Evolutionary conservation across 2,888 invertebrate species (phyloP).

Genomic region (Macrophya annulata): DNA sequence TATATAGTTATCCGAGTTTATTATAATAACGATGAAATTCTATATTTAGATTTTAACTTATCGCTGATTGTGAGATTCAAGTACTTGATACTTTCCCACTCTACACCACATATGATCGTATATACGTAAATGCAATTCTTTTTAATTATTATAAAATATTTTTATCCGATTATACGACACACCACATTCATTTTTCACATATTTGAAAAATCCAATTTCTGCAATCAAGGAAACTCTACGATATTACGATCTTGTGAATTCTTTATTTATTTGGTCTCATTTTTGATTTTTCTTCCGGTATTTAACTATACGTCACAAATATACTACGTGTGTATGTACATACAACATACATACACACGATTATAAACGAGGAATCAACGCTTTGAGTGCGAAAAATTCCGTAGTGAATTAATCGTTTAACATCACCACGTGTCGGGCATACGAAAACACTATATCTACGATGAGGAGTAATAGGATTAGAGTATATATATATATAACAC

Average conservation of each 20-base stretch:
- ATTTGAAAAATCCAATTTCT: not conserved
- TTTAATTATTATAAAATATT: not conserved
- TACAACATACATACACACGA: no score
- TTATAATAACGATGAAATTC: slow-evolving; percentile 3
- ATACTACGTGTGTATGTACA: no score
- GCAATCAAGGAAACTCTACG: not conserved
- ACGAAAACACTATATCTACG: slow-evolving; percentile 58
- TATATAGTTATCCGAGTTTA: not conserved
- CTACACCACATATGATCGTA: no score
- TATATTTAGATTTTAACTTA: not conserved
- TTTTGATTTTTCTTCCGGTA: not conserved
- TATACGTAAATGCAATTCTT: not conserved
- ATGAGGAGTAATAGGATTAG: not conserved
- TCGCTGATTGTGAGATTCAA: not conserved
- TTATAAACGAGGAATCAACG: not conserved
- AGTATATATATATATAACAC: slow-evolving; percentile 23
- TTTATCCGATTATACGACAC: not conserved
- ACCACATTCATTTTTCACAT: not conserved
- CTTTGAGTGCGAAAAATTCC: slow-evolving; percentile 62
- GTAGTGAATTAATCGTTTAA: slow-evolving; percentile 71
- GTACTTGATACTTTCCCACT: not conserved
- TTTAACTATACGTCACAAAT: not conserved
- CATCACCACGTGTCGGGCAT: slow-evolving; percentile 68
- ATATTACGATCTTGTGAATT: not conserved
- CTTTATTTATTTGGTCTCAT: not conserved